Percentiles rank a stretch among this genome's conserved stretches.
Evolutionary conservation across 2,888 invertebrate species (phyloP).

Genomic region (Chloroclystis v-ata): DNA sequence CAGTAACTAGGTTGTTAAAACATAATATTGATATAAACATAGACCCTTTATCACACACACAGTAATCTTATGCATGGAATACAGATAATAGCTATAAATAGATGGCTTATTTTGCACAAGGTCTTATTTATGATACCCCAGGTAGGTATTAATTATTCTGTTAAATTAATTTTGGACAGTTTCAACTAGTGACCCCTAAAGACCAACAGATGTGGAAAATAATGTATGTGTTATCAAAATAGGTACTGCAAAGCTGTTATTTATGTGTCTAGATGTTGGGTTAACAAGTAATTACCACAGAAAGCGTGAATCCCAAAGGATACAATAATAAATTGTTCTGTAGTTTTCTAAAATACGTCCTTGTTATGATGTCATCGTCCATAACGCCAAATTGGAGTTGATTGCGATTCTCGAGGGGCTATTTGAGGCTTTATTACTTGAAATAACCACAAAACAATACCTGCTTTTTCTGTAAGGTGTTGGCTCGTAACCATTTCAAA

Average conservation of each 20-base stretch:
- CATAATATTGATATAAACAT: too few relatives aligned
- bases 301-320: conserved; percentile 10
- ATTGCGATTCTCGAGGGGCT: conserved; percentile 8
- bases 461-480: conserved; percentile 2
- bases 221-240: not conserved
- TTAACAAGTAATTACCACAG: conserved; percentile 4
- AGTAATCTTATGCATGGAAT: too few relatives aligned
- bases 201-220: not conserved
- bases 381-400: conserved; percentile 14
- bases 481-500: not conserved
- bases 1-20: too few relatives aligned
- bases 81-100: too few relatives aligned
- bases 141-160: too few relatives aligned
- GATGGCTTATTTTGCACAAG: too few relatives aligned
- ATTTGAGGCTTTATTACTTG: not conserved
- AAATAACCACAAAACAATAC: not conserved
- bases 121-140: not conserved
- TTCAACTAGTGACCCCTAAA: not conserved
- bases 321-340: conserved; percentile 2
- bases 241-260: not conserved
- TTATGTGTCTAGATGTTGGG: not conserved
- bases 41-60: too few relatives aligned
- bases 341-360: conserved; percentile 13
- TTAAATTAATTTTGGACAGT: too few relatives aligned
- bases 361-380: conserved; percentile 46